Evolutionary conservation across 2,113 vertebrate species (phyloP).

Genomic region (Neolamprologus falcicula): DNA sequence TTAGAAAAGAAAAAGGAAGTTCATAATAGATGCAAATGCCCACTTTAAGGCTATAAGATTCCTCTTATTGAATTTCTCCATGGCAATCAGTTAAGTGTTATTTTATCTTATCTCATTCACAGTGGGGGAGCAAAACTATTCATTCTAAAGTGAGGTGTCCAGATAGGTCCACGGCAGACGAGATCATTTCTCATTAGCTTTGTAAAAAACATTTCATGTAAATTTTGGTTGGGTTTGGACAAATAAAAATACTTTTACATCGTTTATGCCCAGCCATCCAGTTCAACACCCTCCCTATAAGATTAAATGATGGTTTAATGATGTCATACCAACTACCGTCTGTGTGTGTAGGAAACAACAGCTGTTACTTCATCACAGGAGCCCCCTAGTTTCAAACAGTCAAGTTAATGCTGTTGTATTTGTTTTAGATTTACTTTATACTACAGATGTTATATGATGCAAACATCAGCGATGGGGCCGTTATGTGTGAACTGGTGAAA

Average conservation of each 20-base stretch:
- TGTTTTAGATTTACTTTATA: background rate
- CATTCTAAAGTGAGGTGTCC: background rate
- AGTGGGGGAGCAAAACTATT: background rate
- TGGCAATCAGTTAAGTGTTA: background rate
- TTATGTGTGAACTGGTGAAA: background rate
- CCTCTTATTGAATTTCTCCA: background rate
- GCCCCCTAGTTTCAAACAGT: background rate
- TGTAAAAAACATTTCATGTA: background rate
- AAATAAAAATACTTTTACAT: background rate
- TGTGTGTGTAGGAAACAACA: fast-evolving
- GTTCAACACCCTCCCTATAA: background rate
- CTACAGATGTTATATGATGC: background rate
- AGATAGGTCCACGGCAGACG: background rate
- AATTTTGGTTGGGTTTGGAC: background rate
- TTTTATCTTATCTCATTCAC: conserved; percentile 18
- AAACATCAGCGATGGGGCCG: background rate
- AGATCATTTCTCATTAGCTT: background rate
- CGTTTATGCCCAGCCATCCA: background rate
- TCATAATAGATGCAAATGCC: background rate
- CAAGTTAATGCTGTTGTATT: background rate
- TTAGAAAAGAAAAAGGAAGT: background rate
- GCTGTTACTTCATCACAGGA: background rate
- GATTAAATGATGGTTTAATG: background rate
- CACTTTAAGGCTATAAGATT: background rate
- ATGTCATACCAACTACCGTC: background rate